Conservation (phyloP, 2,888 invertebrate species). For the Apodemia mormo region DNA sequence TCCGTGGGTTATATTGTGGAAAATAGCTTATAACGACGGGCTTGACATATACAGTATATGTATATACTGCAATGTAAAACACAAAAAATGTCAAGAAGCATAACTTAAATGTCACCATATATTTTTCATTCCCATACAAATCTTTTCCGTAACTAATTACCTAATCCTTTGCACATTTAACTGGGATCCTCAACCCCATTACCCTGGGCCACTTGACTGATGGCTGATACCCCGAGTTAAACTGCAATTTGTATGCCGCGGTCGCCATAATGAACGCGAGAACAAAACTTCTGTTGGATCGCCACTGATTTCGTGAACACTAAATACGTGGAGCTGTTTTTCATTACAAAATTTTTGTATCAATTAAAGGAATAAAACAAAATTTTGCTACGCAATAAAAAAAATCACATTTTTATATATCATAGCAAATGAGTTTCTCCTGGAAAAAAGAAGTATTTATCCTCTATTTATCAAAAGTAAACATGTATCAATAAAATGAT, state of each 20-base stretch:
- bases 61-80: no score
- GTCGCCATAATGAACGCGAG: constrained; percentile 42
- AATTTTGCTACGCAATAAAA: no score
- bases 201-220: constrained; percentile 29
- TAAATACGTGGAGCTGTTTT: constrained; percentile 37
- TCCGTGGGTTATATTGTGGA: no score
- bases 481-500: no score
- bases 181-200: constrained; percentile 11
- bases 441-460: no score
- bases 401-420: no score
- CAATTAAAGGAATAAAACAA: neutral
- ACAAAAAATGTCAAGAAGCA: no score
- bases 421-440: no score
- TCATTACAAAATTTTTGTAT: neutral
- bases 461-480: no score
- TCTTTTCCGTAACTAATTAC: constrained; percentile 15
- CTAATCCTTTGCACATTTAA: constrained; percentile 8
- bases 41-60: no score
- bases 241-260: constrained; percentile 61
- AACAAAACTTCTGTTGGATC: constrained; percentile 38
- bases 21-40: no score
- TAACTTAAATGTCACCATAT: neutral
- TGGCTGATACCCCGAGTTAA: constrained; percentile 40
- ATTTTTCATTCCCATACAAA: neutral
- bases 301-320: constrained; percentile 37